Evolutionary conservation across 2,113 vertebrate species (phyloP).

Genomic region (Mandrillus leucophaeus): DNA sequence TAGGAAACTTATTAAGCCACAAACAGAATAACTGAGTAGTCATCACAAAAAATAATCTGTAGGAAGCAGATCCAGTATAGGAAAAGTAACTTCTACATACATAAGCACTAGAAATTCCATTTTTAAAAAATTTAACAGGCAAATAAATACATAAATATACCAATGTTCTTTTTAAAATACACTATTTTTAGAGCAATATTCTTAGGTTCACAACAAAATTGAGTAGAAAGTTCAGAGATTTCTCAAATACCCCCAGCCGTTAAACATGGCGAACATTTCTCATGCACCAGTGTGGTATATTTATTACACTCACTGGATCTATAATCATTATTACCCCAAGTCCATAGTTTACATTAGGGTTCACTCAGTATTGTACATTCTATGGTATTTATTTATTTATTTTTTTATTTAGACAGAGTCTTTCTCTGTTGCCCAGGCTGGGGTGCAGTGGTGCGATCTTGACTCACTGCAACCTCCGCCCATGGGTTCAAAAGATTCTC

Average conservation of each 20-base stretch:
- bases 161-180: neutral
- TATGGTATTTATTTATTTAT: no score
- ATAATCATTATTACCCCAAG: neutral
- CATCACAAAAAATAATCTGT: neutral
- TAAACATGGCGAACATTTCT: accelerated
- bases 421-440: no score
- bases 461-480: no score
- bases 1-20: neutral
- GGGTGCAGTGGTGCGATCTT: no score
- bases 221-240: neutral
- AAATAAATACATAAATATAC: neutral
- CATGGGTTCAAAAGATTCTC: no score
- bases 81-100: neutral
- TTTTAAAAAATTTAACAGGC: neutral
- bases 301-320: neutral
- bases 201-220: neutral
- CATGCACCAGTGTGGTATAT: neutral
- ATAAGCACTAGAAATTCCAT: neutral
- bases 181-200: neutral
- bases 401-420: no score
- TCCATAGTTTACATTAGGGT: neutral
- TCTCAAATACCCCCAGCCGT: accelerated
- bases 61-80: neutral
- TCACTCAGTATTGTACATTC: neutral
- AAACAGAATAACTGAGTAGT: neutral